Conservation (phyloP, 2,113 vertebrate genomes). For the Ailuropoda melanoleuca region DNA sequence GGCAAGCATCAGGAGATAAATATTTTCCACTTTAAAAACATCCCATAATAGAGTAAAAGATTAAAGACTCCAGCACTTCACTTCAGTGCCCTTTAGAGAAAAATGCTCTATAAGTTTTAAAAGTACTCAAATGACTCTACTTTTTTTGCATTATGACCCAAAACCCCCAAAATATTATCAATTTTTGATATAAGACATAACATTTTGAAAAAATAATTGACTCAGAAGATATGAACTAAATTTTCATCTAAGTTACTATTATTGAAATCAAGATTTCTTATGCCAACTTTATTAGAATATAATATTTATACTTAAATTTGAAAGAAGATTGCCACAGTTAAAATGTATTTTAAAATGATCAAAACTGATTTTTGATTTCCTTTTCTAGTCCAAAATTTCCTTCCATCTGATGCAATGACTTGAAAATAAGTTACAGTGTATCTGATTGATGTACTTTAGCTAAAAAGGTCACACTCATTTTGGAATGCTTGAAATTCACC, state of each 20-base stretch:
- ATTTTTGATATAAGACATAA: neutral
- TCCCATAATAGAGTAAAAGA: neutral
- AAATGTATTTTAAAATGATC: conserved; percentile 29
- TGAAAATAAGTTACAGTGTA: conserved; percentile 46
- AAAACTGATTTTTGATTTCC: neutral
- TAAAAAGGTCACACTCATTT: neutral
- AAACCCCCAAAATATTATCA: neutral
- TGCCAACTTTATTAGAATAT: neutral
- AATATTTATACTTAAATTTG: conserved; percentile 10
- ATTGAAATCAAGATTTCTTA: neutral
- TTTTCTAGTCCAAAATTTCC: neutral
- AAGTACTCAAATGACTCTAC: neutral
- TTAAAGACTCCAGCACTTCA: neutral
- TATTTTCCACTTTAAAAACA: neutral
- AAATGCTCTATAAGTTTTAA: neutral
- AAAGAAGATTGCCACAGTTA: neutral
- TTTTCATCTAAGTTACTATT: neutral
- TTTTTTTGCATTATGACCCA: neutral
- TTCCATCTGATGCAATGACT: neutral
- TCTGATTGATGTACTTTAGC: neutral
- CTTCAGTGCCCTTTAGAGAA: neutral
- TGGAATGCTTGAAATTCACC: conserved; percentile 44
- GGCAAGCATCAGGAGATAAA: neutral
- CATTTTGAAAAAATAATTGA: neutral
- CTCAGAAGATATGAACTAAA: neutral